Evolutionary conservation across 2,113 vertebrate species (phyloP).

Genomic region (Galemys pyrenaicus): DNA sequence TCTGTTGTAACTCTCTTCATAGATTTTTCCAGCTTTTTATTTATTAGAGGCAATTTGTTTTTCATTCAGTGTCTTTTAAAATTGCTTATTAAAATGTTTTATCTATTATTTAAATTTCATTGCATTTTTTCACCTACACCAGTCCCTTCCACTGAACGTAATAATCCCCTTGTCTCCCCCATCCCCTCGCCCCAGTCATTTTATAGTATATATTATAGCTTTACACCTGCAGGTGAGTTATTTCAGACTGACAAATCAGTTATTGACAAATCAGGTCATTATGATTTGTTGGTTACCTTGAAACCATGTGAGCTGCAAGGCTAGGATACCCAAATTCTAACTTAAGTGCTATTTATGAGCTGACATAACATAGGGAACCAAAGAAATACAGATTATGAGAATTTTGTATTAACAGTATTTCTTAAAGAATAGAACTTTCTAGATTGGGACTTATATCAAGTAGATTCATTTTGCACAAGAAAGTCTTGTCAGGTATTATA

Average conservation of each 20-base stretch:
- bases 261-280: not conserved
- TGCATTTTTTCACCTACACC: not conserved
- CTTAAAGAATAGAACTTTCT: not conserved
- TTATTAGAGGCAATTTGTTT: not conserved
- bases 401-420: not conserved
- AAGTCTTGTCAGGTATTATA: not conserved
- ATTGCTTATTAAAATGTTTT: not conserved
- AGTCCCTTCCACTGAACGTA: not conserved
- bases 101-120: not conserved
- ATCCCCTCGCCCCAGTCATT: not conserved
- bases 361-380: not conserved
- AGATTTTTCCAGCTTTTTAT: not conserved
- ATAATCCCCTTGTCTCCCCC: not conserved
- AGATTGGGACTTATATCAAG: not conserved
- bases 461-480: not conserved
- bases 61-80: not conserved
- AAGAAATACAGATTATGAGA: not conserved
- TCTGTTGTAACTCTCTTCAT: not conserved
- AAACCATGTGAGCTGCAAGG: not conserved
- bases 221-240: not conserved
- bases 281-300: not conserved
- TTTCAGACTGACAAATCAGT: not conserved
- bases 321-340: not conserved
- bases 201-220: not conserved
- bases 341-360: not conserved